Conservation (phyloP, 2,113 vertebrate species). For the Petaurus breviceps region DNA sequence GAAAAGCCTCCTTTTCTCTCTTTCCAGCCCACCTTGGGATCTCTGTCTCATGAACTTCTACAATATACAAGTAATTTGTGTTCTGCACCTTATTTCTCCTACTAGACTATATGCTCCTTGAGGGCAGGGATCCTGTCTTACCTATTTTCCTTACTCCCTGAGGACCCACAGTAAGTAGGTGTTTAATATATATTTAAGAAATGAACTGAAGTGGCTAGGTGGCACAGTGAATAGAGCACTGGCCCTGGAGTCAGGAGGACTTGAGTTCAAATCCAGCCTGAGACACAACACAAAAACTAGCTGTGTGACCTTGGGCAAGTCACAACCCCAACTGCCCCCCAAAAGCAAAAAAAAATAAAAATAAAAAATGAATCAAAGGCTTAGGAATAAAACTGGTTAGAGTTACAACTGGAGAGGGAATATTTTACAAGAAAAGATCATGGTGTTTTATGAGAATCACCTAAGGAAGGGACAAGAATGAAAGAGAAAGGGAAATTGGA, state of each 20-base stretch:
- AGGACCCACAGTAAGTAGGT: neutral
- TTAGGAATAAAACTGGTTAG: neutral
- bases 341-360: too few species aligned
- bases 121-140: neutral
- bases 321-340: too few species aligned
- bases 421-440: neutral
- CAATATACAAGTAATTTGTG: neutral
- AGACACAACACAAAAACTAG: too few species aligned
- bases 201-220: too few species aligned
- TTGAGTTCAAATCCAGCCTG: too few species aligned
- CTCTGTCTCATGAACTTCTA: neutral
- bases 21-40: neutral
- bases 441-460: neutral
- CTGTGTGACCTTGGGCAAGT: too few species aligned
- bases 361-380: neutral
- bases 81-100: neutral
- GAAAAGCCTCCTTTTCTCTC: too few species aligned
- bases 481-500: neutral
- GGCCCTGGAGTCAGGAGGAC: too few species aligned
- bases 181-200: neutral
- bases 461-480: neutral
- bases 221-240: too few species aligned
- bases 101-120: neutral
- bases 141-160: neutral
- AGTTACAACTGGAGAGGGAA: neutral